These are phyloP conservation scores for Elmis aenea DNA, from an alignment of 2,888 invertebrate species.

Conservation along the genomic window DNA sequence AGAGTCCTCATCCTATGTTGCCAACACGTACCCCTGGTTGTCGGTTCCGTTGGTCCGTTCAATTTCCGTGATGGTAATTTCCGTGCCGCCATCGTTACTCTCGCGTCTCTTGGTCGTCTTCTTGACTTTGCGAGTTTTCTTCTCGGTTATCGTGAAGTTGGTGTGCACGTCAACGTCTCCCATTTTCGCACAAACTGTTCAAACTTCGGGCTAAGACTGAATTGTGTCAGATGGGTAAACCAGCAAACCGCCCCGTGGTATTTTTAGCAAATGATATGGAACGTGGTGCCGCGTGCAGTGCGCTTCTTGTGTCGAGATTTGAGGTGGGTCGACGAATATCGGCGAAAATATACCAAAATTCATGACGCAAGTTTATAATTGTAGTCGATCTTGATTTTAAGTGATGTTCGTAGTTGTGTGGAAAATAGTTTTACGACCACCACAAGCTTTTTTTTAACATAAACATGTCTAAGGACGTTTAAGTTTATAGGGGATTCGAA, in stretches of 20 bases:
- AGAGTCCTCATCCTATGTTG: constrained; percentile 31
- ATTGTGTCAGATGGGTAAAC: constrained; percentile 41
- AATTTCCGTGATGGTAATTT: constrained; percentile 78
- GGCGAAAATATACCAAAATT: constrained; percentile 24
- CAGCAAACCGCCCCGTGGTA: constrained; percentile 37
- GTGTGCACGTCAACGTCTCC: constrained; percentile 88
- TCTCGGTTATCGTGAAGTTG: constrained; percentile 77
- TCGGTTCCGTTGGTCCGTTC: constrained; percentile 60
- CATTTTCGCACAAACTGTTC: constrained; percentile 52
- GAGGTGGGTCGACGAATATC: constrained; percentile 20
- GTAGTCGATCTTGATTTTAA: background rate
- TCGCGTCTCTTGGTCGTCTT: constrained; percentile 79
- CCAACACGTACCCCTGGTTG: constrained; percentile 80
- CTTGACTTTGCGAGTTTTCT: constrained; percentile 87
- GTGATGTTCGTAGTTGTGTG: background rate
- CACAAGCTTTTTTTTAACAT: no score
- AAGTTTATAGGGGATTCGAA: no score
- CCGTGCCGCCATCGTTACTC: constrained; percentile 66
- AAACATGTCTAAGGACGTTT: no score
- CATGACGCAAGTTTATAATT: constrained; percentile 3
- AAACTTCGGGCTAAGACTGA: constrained; percentile 28
- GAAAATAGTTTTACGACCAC: no score
- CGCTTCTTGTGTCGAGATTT: constrained; percentile 17
- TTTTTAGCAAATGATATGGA: constrained; percentile 48
- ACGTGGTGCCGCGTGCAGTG: constrained; percentile 35